These are phyloP conservation scores for Helicoverpa armigera DNA, from an alignment of 1,140 invertebrate genomes.

Conservation along the genomic window DNA sequence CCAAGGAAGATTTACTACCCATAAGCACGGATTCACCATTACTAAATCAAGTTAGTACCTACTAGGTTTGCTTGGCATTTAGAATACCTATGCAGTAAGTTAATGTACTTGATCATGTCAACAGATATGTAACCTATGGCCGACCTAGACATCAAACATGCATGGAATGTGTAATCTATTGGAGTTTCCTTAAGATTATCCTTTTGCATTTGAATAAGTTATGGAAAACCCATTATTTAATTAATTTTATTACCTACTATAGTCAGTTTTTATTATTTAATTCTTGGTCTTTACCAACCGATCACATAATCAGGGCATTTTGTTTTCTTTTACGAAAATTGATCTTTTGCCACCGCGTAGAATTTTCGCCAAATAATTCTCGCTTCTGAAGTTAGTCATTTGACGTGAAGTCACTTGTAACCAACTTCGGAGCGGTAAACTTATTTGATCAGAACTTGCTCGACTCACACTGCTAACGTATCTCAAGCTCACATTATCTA, in stretches of 20 bases:
- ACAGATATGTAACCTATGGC: neutral
- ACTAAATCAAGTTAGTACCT: neutral
- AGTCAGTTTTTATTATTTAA: neutral
- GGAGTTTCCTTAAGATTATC: neutral
- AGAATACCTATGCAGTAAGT: neutral
- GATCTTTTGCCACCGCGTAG: no score
- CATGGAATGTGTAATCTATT: neutral
- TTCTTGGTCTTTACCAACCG: no score
- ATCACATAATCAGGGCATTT: no score
- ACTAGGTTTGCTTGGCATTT: neutral
- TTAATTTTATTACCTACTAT: neutral
- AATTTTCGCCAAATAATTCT: no score
- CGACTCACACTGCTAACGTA: no score
- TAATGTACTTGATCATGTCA: conserved; percentile 1
- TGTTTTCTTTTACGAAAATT: no score
- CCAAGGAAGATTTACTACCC: no score
- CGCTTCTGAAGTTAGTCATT: no score
- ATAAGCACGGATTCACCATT: neutral
- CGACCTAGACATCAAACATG: neutral
- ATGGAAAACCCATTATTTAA: neutral
- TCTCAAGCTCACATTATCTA: no score
- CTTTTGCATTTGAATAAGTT: neutral
- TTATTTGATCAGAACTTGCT: no score
- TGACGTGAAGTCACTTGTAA: no score
- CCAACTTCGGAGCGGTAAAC: no score